phyloP scores from a whole-genome alignment of 1,140 invertebrate species.

The Bombus soroeensis region DNA sequence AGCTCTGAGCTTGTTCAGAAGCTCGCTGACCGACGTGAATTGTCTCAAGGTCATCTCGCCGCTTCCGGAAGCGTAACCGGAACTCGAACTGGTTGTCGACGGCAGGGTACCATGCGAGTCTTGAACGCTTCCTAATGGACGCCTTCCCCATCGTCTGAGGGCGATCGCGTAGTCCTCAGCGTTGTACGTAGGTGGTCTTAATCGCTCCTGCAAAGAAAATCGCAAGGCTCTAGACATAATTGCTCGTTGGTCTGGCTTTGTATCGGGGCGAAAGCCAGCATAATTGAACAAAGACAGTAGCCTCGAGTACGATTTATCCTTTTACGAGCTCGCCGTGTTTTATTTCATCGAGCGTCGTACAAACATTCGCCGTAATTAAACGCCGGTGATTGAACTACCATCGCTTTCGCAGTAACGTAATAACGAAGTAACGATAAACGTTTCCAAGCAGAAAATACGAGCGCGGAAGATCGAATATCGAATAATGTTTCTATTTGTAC shows the following conservation, averaged over 20 bases:
- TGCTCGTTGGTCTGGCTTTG: neutral
- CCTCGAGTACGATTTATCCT: neutral
- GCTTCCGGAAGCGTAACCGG: constrained; percentile 82
- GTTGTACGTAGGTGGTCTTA: constrained; percentile 93
- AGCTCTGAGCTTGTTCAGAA: constrained; percentile 92
- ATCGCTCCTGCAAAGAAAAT: constrained; percentile 86
- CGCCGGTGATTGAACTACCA: neutral
- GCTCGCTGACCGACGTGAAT: constrained; percentile 92
- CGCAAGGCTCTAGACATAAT: neutral
- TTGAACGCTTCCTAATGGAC: constrained; percentile 79
- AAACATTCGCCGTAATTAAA: neutral
- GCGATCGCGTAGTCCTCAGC: constrained; percentile 92
- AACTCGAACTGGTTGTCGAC: constrained; percentile 82
- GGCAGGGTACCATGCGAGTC: constrained; percentile 79
- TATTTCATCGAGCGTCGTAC: neutral
- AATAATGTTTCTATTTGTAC: neutral
- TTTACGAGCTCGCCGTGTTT: neutral
- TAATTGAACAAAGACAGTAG: constrained; percentile 8
- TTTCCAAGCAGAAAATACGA: neutral
- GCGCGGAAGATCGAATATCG: neutral
- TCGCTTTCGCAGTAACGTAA: neutral
- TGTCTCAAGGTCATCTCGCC: constrained; percentile 94
- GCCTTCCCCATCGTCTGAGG: constrained; percentile 89
- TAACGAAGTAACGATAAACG: neutral
- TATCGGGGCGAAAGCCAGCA: neutral